Evolutionary conservation across 2,797 vertebrate species (phyloP).

Genomic region (Sciurus vulgaris): DNA sequence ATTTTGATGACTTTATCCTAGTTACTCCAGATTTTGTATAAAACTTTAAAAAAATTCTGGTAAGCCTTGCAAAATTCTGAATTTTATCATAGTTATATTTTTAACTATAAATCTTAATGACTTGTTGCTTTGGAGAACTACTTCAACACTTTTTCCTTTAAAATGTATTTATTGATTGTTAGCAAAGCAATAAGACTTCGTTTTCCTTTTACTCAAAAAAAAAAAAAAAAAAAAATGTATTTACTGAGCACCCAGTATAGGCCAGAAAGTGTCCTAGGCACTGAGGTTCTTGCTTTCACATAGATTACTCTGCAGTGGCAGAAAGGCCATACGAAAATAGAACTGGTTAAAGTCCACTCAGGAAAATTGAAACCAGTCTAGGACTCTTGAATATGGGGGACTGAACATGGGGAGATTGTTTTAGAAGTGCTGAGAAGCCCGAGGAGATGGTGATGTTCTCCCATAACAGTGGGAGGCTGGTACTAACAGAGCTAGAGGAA

Average conservation of each 20-base stretch:
- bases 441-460: background rate
- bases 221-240: background rate
- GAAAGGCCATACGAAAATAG: slow-evolving; percentile 8
- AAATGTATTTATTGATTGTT: background rate
- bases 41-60: slow-evolving; percentile 55
- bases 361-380: background rate
- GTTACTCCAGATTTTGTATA: background rate
- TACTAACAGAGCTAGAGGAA: background rate
- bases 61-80: slow-evolving; percentile 46
- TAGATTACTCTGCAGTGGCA: background rate
- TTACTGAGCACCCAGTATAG: background rate
- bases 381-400: background rate
- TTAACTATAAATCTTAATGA: slow-evolving; percentile 3
- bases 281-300: background rate
- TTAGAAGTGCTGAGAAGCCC: background rate
- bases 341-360: background rate
- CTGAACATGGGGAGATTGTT: background rate
- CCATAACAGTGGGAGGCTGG: background rate
- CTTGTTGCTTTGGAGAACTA: slow-evolving; percentile 31
- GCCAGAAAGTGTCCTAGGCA: background rate
- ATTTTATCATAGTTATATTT: slow-evolving; percentile 35
- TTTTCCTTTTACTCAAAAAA: background rate
- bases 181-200: background rate
- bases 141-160: slow-evolving; percentile 5
- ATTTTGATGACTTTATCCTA: slow-evolving; percentile 60